Evolutionary conservation across 1,140 invertebrate species (phyloP).

Genomic region (Conopomorpha cramerella): DNA sequence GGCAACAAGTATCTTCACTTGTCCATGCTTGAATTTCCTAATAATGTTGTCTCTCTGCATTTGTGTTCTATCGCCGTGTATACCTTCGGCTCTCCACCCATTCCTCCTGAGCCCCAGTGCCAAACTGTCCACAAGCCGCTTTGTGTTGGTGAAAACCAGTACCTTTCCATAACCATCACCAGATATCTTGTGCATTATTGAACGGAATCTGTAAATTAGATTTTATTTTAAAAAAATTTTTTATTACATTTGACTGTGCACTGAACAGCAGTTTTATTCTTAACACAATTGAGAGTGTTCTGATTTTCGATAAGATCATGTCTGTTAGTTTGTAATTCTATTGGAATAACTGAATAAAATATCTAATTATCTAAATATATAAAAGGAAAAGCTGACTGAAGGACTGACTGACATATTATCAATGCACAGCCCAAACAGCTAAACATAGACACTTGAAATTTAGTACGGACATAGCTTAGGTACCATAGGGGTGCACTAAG

Average conservation of each 20-base stretch:
- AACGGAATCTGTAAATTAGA: slow-evolving; percentile 69
- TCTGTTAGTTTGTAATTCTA: too few species aligned
- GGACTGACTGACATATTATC: too few species aligned
- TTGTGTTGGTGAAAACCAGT: slow-evolving; percentile 88
- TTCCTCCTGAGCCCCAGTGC: slow-evolving; percentile 66
- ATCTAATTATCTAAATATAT: too few species aligned
- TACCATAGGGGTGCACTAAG: too few species aligned
- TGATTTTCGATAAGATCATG: too few species aligned
- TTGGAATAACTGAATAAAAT: slow-evolving; percentile 11
- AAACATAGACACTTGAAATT: too few species aligned
- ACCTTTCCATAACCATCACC: slow-evolving; percentile 74
- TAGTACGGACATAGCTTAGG: too few species aligned
- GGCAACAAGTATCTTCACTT: slow-evolving; percentile 66
- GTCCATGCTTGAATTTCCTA: slow-evolving; percentile 30
- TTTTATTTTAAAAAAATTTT: slow-evolving; percentile 1
- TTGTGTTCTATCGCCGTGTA: slow-evolving; percentile 78
- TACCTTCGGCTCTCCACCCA: slow-evolving; percentile 70
- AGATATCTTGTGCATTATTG: slow-evolving; percentile 72
- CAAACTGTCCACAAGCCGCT: slow-evolving; percentile 79
- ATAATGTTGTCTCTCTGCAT: slow-evolving; percentile 65
- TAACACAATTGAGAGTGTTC: too few species aligned
- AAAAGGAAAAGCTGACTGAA: too few species aligned
- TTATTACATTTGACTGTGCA: too few species aligned
- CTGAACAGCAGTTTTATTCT: too few species aligned
- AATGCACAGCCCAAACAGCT: too few species aligned